phyloP scores from a whole-genome alignment of 2,888 invertebrate species.

The Cryptosula pallasiana region DNA sequence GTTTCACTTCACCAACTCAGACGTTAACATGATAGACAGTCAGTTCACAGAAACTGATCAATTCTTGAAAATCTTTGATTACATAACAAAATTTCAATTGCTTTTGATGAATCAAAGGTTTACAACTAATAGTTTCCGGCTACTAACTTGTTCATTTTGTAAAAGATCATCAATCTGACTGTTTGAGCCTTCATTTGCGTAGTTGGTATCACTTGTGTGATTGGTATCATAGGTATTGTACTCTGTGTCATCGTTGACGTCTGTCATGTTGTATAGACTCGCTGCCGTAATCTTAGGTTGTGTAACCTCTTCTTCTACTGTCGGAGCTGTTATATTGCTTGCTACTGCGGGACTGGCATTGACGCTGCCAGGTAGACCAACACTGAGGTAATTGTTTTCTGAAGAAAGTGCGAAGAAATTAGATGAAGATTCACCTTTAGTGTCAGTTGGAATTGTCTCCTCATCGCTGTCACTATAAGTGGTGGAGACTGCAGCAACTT shows the following conservation, averaged over 20 bases:
- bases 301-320: neutral
- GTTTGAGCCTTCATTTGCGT: neutral
- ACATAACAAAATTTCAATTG: no score
- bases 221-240: no score
- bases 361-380: neutral
- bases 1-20: no score
- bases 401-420: neutral
- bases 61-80: no score
- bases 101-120: no score
- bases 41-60: no score
- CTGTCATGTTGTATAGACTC: conserved; percentile 17
- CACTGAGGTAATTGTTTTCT: neutral
- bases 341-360: neutral
- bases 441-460: neutral
- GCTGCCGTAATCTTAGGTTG: neutral
- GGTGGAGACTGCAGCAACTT: neutral
- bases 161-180: neutral
- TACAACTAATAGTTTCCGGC: no score
- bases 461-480: conserved; percentile 18
- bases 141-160: neutral
- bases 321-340: neutral
- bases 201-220: neutral
- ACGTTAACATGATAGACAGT: no score
- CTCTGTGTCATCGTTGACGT: neutral
- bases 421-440: neutral